phyloP scores from a whole-genome alignment of 2,888 invertebrate genomes.

The Lepidochrysops patricia region DNA sequence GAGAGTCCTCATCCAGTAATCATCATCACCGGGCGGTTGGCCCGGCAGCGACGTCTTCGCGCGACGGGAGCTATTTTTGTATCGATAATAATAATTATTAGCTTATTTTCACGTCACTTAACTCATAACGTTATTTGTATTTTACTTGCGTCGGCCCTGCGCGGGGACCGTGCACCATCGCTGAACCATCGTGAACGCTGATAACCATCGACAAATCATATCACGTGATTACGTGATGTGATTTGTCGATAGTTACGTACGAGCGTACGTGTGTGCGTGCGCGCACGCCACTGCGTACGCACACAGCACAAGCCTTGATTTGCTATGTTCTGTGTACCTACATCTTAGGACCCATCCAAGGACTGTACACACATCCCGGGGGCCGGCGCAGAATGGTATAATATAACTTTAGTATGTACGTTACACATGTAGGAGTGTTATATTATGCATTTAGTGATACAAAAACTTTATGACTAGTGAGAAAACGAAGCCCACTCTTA shows the following conservation, averaged over 20 bases:
- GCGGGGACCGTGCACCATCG: background rate
- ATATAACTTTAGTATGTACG: constrained; percentile 60
- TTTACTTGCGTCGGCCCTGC: constrained; percentile 39
- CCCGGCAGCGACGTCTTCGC: constrained; percentile 30
- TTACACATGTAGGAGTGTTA: constrained; percentile 61
- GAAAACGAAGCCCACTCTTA: constrained; percentile 40
- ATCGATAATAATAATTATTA: constrained; percentile 37
- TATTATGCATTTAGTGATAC: constrained; percentile 63
- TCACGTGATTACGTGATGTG: no score
- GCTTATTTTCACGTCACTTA: constrained; percentile 56
- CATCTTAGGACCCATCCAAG: background rate
- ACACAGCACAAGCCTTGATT: no score
- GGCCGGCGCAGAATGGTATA: constrained; percentile 61
- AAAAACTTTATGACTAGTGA: constrained; percentile 53
- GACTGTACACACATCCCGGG: constrained; percentile 22
- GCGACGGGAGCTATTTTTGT: constrained; percentile 49
- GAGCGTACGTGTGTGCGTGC: no score
- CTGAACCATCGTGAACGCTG: no score
- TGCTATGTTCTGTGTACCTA: no score
- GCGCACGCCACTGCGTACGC: no score
- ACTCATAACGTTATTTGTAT: constrained; percentile 56
- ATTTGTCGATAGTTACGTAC: no score
- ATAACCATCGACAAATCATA: no score
- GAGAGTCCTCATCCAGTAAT: background rate
- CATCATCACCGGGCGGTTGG: background rate